phyloP scores from a whole-genome alignment of 2,888 invertebrate genomes.

The Melanargia galathea region DNA sequence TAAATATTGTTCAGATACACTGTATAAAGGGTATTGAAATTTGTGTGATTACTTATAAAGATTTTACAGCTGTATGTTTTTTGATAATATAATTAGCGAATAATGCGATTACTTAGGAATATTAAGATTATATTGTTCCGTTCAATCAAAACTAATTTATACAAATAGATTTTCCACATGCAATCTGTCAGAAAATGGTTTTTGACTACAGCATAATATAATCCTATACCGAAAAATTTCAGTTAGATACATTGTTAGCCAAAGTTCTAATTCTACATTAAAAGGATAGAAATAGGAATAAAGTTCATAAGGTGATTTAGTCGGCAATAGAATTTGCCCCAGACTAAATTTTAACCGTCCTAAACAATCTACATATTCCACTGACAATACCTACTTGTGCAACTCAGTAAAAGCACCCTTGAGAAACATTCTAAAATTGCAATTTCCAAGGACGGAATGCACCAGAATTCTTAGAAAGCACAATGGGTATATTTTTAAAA shows the following conservation, averaged over 20 bases:
- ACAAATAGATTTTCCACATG: too few relatives aligned
- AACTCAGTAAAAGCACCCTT: not conserved
- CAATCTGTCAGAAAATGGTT: not conserved
- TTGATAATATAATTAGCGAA: too few relatives aligned
- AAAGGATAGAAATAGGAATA: not conserved
- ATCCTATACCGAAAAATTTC: too few relatives aligned
- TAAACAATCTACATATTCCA: not conserved
- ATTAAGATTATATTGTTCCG: not conserved
- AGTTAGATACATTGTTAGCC: too few relatives aligned
- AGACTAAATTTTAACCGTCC: not conserved
- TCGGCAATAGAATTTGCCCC: too few relatives aligned
- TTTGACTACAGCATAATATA: not conserved
- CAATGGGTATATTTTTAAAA: constrained; percentile 25
- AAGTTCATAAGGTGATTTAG: not conserved
- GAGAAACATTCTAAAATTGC: constrained; percentile 12
- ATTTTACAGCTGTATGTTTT: not conserved
- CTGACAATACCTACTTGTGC: not conserved
- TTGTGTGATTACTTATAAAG: not conserved
- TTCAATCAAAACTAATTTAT: not conserved
- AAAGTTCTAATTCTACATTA: too few relatives aligned
- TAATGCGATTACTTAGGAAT: not conserved
- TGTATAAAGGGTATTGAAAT: constrained; percentile 14
- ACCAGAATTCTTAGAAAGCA: constrained; percentile 23
- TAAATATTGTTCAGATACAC: constrained; percentile 26
- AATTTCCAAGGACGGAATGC: constrained; percentile 23